phyloP scores from a whole-genome alignment of 2,888 invertebrate genomes.

The Nemoura dubitans region DNA sequence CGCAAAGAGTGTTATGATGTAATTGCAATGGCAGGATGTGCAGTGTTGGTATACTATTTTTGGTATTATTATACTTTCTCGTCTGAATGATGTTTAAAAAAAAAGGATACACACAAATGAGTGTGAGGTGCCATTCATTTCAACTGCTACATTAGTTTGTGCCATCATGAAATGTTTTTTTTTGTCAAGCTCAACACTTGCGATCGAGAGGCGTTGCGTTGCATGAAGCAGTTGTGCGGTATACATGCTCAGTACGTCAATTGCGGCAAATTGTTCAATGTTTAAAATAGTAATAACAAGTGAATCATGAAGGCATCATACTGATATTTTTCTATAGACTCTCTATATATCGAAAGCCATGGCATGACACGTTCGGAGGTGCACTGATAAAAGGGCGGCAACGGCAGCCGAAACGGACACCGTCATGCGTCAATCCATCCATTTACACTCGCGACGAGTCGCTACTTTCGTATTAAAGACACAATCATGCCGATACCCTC shows the following conservation, averaged over 20 bases:
- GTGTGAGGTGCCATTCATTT: background rate
- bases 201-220: background rate
- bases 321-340: background rate
- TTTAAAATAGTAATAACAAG: background rate
- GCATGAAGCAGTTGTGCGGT: no score
- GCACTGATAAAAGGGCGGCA: background rate
- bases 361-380: background rate
- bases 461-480: background rate
- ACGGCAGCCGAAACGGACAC: background rate
- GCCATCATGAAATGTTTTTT: no score
- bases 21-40: no score
- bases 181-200: no score
- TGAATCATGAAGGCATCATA: background rate
- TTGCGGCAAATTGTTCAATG: no score
- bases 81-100: background rate
- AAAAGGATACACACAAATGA: background rate
- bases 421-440: constrained; percentile 1
- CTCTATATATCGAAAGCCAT: background rate
- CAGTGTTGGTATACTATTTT: background rate
- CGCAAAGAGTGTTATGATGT: background rate
- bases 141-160: background rate
- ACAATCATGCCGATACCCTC: no score
- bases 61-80: background rate
- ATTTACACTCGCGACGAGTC: background rate
- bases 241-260: no score